These are phyloP conservation scores for Cepphus grylle DNA, from an alignment of 2,113 vertebrate species.

Conservation along the genomic window DNA sequence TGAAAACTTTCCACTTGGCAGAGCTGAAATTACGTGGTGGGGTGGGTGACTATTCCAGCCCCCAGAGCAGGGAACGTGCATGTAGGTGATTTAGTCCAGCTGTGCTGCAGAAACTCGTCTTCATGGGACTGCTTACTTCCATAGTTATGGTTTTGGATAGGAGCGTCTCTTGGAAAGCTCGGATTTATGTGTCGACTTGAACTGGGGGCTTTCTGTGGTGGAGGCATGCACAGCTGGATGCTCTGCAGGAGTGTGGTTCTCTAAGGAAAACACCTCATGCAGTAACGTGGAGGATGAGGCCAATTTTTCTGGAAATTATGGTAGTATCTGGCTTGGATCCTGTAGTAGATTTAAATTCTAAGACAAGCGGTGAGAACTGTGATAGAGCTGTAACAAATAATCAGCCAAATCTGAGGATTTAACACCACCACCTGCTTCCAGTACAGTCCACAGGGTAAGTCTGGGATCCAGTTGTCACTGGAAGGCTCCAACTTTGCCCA, in stretches of 20 bases:
- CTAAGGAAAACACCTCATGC: neutral
- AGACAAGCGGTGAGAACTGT: neutral
- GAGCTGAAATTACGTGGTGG: neutral
- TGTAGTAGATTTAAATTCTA: neutral
- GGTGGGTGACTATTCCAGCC: neutral
- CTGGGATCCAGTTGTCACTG: neutral
- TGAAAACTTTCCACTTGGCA: neutral
- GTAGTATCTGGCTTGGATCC: neutral
- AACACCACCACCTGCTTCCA: neutral
- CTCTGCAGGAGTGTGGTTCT: neutral
- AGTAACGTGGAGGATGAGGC: neutral
- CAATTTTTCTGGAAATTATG: neutral
- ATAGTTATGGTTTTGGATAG: neutral
- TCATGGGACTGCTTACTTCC: neutral
- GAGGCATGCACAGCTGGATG: neutral
- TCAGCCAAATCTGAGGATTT: neutral
- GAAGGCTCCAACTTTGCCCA: neutral
- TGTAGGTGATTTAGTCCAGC: neutral
- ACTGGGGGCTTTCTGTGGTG: neutral
- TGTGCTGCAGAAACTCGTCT: neutral
- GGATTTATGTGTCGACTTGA: neutral
- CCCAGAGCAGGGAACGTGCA: neutral
- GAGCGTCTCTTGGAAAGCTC: neutral
- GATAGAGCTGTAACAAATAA: neutral
- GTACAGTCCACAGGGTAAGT: neutral